Evolutionary conservation across 64 coral and sea anemone species (phyloP).

Genomic region (Dendronephthya gigantea): DNA sequence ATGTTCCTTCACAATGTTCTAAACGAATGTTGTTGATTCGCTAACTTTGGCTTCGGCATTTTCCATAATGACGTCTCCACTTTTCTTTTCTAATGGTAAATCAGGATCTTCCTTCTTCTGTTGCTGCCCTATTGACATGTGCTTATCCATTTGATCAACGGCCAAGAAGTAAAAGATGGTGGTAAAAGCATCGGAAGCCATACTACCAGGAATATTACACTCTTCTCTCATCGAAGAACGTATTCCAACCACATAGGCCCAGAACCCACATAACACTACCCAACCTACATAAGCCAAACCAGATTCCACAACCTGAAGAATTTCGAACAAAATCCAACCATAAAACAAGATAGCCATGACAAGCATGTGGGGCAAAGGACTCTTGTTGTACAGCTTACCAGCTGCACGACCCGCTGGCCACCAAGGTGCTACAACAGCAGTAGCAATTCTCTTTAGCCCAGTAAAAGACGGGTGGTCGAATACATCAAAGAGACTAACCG

Average conservation of each 20-base stretch:
- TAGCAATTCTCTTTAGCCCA: not conserved
- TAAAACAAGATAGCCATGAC: constrained; percentile 20
- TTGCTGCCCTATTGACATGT: not conserved
- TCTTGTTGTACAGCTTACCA: not conserved
- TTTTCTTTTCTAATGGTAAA: not conserved
- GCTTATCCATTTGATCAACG: constrained; percentile 9
- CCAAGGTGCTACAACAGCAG: not conserved
- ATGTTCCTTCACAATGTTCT: not conserved
- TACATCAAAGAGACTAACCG: not conserved
- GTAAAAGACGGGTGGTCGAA: not conserved
- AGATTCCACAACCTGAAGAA: constrained; percentile 11
- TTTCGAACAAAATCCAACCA: constrained; percentile 26
- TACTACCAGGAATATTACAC: not conserved
- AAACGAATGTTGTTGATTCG: not conserved
- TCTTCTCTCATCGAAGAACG: not conserved
- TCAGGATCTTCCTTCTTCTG: constrained; percentile 2
- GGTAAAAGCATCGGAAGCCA: not conserved
- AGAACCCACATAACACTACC: constrained; percentile 15
- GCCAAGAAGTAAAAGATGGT: not conserved
- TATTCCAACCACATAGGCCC: not conserved
- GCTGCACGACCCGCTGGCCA: not conserved
- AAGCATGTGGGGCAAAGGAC: not conserved
- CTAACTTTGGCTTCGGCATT: not conserved
- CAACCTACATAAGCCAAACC: constrained; percentile 41
- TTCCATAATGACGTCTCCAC: not conserved